Evolutionary conservation across 2,113 vertebrate genomes (phyloP).

Genomic region (Tringa solitaria): DNA sequence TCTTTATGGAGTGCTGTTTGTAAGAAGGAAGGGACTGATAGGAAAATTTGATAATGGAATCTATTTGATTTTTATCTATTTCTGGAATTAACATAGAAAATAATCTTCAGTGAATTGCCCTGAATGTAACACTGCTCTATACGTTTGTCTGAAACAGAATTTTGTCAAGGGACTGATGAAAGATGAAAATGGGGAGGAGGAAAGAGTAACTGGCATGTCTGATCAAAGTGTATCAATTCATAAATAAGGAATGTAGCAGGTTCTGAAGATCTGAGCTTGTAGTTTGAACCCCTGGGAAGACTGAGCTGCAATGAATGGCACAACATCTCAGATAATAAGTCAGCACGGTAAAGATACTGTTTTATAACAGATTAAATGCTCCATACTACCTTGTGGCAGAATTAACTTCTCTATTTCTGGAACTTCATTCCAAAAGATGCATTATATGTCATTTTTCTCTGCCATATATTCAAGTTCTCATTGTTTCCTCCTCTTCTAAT

Average conservation of each 20-base stretch:
- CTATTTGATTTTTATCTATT: background rate
- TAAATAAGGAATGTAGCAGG: constrained; percentile 28
- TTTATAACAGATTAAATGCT: background rate
- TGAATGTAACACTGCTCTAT: background rate
- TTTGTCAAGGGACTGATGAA: background rate
- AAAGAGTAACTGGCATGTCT: background rate
- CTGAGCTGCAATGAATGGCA: background rate
- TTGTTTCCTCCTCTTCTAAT: background rate
- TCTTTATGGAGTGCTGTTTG: background rate
- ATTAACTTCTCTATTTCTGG: background rate
- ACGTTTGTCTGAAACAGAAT: background rate
- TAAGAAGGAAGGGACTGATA: background rate
- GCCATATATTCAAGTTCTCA: background rate
- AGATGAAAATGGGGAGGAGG: background rate
- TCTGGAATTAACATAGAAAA: background rate
- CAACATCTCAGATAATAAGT: background rate
- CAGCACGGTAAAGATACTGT: background rate
- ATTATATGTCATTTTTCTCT: background rate
- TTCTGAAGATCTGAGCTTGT: constrained; percentile 8
- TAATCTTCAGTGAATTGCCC: background rate
- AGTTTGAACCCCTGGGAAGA: background rate
- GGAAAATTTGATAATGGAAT: background rate
- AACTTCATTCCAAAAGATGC: background rate
- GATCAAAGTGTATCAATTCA: constrained; percentile 30
- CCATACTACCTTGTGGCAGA: background rate